Conservation (phyloP, 2,888 invertebrate species). For the Branchellion lobata region DNA sequence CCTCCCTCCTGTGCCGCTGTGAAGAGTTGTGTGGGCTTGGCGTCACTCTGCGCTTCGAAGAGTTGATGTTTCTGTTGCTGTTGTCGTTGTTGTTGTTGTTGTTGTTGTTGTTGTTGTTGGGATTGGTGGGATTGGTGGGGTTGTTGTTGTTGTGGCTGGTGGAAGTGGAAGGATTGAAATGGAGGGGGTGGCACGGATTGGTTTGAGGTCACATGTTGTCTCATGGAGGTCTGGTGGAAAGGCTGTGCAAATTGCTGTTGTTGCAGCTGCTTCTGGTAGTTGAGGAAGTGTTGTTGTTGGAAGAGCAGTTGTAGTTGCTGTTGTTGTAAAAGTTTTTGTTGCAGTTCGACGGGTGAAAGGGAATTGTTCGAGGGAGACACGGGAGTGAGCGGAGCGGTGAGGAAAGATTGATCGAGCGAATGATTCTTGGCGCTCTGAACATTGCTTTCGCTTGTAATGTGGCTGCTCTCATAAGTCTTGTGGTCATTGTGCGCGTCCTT, state of each 20-base stretch:
- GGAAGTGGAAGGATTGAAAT: too few species aligned
- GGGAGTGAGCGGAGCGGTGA: neutral
- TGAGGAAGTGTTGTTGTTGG: neutral
- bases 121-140: too few species aligned
- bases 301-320: neutral
- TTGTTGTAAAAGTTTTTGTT: neutral
- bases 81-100: neutral
- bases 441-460: constrained; percentile 5
- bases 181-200: too few species aligned
- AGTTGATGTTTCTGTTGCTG: too few species aligned
- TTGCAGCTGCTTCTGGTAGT: neutral
- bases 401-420: neutral
- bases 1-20: too few species aligned
- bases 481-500: neutral
- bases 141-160: too few species aligned
- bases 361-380: neutral
- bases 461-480: neutral
- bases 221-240: too few species aligned
- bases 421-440: neutral
- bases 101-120: neutral
- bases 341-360: neutral
- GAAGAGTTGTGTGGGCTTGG: too few species aligned
- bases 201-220: too few species aligned
- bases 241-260: neutral
- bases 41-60: too few species aligned